Percentiles rank a stretch among this genome's conserved stretches.
phyloP scores from a whole-genome alignment of 2,113 vertebrate species.

The Hemicordylus capensis region DNA sequence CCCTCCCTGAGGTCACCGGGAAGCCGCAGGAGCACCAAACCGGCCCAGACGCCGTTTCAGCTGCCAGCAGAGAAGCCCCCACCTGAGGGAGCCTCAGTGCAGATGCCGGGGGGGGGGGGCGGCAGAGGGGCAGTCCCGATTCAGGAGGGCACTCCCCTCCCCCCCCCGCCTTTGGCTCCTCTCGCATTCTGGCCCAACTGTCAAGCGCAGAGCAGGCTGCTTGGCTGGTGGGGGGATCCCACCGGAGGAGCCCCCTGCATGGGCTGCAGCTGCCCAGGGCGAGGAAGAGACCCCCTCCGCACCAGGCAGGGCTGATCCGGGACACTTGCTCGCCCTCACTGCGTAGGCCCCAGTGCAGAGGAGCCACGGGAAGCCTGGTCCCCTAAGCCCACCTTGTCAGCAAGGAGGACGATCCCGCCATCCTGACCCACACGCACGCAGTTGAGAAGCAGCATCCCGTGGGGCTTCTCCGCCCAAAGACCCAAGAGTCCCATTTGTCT shows the following conservation, averaged over 20 bases:
- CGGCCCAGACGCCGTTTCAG: neutral
- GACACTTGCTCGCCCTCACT: too few species aligned
- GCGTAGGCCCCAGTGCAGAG: too few species aligned
- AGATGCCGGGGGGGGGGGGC: constrained; percentile 31
- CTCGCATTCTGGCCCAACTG: neutral
- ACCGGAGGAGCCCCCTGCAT: neutral
- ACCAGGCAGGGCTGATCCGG: too few species aligned
- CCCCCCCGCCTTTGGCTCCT: constrained; percentile 61
- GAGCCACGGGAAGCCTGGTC: too few species aligned
- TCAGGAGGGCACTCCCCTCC: neutral
- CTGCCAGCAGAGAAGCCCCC: neutral
- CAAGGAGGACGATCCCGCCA: too few species aligned
- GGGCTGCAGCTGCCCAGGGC: constrained; percentile 46
- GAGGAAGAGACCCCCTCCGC: constrained; percentile 41
- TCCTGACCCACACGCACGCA: too few species aligned
- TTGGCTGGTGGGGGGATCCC: neutral
- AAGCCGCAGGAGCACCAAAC: fast-evolving
- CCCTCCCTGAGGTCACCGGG: too few species aligned
- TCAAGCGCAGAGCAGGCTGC: too few species aligned
- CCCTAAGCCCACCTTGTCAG: too few species aligned
- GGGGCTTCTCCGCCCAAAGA: neutral
- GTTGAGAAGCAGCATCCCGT: too few species aligned
- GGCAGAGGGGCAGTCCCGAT: too few species aligned
- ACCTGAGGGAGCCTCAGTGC: neutral
- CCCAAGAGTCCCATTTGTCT: neutral